These are phyloP conservation scores for Acropora tenuis DNA, from an alignment of 64 coral and sea anemone genomes.

Conservation along the genomic window DNA sequence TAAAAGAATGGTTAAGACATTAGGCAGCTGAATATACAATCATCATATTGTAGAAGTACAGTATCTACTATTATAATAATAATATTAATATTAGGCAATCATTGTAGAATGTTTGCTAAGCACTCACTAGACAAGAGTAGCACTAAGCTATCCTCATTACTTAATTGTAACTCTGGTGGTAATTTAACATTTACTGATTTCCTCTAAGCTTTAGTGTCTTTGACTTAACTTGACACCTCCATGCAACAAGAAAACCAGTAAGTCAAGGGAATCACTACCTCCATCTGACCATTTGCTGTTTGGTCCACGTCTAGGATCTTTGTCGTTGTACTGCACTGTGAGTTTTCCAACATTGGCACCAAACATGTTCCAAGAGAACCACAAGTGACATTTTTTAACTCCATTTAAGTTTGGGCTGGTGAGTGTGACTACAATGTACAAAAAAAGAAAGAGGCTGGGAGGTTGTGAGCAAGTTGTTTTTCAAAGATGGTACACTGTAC, in stretches of 20 bases:
- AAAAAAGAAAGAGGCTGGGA: not conserved
- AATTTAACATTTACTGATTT: too few relatives aligned
- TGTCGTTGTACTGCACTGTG: constrained; percentile 47
- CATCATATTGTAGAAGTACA: too few relatives aligned
- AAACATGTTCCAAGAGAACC: constrained; percentile 91
- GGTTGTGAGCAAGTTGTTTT: not conserved
- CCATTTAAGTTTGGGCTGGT: constrained; percentile 49
- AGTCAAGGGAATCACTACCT: constrained; percentile 8
- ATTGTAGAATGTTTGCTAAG: not conserved
- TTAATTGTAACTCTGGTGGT: too few relatives aligned
- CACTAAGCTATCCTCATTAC: too few relatives aligned
- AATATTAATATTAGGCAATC: too few relatives aligned
- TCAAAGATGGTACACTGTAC: not conserved
- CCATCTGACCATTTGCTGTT: constrained; percentile 23
- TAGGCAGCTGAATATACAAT: too few relatives aligned
- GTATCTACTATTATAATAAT: too few relatives aligned
- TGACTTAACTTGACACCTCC: too few relatives aligned
- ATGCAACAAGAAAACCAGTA: not conserved
- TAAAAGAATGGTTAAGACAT: too few relatives aligned
- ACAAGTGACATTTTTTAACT: constrained; percentile 57
- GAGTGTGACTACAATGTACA: constrained; percentile 53
- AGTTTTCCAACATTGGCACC: constrained; percentile 75
- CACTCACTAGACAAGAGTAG: not conserved
- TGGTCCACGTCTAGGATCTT: not conserved
- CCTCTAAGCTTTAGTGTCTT: too few relatives aligned